Evolutionary conservation across 2,888 invertebrate genomes (phyloP), one percentile per base, ranked within the genome.

Genomic region (Zeuzera pyrina): DNA sequence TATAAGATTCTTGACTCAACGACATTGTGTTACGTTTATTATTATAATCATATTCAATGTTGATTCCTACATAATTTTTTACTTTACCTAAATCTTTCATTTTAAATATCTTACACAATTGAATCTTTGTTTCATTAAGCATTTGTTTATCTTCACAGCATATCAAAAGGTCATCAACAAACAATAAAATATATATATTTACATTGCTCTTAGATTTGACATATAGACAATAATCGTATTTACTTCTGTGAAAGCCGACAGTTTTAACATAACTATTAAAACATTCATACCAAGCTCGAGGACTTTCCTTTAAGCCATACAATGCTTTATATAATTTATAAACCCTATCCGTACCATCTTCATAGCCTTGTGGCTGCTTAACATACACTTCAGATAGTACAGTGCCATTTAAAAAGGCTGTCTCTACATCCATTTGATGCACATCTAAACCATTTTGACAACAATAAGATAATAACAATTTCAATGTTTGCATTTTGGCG

Each of bases 381-480:
- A 32, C 26, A 32, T 33, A 33, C 13, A 36, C 33, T 25, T 33
- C 31, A 5, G 30, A 33, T 13, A 29, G 11, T 2, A 36, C 14
- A 26, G 30, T 31, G 11, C 31, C 33, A 29, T 36, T 36, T 7
- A 36, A 12, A n/a, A 36, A 36, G 3, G 33, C 31, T 19, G 36
- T 36, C n/a, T 33, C 33, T 10, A 36, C 33, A 29, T 36, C 33
- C 36, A 36, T 32, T 21, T 36, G 36, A 15, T 33, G 11, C 3
- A 36, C 30, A 2, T 30, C 7, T 16, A 25, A 32, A 7, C 21
- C 14, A n/a, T 30, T 16, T 22, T 27, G 26, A 23, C 30, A 21
- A 23, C 23, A 24, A 21, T 11, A 26, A 10, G 35, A 28, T 3
- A 35, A 25, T 25, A 35, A 25, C 2, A 29, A 1, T 23, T 33